Base-by-base conservation (phyloP, 2,888 invertebrate species). In the Neocrepidodera transversa region DNA sequence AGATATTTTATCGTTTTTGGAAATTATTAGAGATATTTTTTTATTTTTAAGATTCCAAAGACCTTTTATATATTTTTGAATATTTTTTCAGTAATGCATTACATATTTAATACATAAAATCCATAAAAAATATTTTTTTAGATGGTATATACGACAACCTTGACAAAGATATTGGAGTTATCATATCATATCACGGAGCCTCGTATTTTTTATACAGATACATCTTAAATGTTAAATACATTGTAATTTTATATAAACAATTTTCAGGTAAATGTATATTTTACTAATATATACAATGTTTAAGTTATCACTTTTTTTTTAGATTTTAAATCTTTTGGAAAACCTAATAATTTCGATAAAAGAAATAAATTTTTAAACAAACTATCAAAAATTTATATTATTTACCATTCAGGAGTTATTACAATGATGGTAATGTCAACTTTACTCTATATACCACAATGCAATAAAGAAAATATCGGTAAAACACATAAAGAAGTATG, bases 401-500 rank as follows among this genome's bases (percentile, higher is more conserved):
- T 43, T 11, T 62, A 62, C 20, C 60, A 57, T 36, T 36, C 16
- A 7, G 6, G 8, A 2, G n/a, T 53, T 14, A 32, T 57, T 4
- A 20, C 32, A 2, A 32, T 30, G 14, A 49, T 61, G 30, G 8
- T 42, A n/a, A 42, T 40, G 0, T 48, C 60, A 10, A 43, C 56
- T 10, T 36, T 52, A 6, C 48, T 57, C 3, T 35, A 36, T 51
- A 8, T 62, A 30, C 23, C 47, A 10, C 57, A 53, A 38, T 68
- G 68, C 42, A 18, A 51, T 11, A n/a, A 47, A 28, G 45, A 65
- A 32, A 67, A 64, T 42, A 18, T 49, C 10, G 35, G 35, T n/a
- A 58, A 47, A 17, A 60, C 62, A 20, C 32, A 56, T 26, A 51
- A 55, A 4, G 67, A 67, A 48, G 49, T 61, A 1, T 69, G 68